A percentile compares a stretch with the other conserved stretches of the same genome.
Conservation (phyloP, 2,888 invertebrate species). For the Lasioglossum pauxillum region DNA sequence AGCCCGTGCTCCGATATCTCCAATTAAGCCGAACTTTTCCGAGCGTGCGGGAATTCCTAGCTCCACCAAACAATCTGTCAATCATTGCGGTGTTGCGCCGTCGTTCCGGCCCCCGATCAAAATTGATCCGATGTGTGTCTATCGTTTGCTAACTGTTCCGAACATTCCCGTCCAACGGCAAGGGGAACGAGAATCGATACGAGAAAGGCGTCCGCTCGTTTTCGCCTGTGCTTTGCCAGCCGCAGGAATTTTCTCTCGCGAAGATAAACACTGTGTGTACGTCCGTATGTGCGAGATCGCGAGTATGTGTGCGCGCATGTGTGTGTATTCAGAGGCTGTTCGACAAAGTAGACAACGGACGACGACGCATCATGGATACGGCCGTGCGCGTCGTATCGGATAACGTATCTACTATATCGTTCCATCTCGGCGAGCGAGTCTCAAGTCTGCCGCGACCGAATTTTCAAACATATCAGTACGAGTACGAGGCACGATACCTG, state of each 20-base stretch:
- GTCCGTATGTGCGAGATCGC: not conserved
- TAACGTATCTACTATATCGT: slow-evolving; percentile 27
- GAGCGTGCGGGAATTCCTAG: not conserved
- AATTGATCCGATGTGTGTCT: slow-evolving; percentile 16
- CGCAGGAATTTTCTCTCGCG: slow-evolving; percentile 15
- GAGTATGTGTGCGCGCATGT: rapidly evolving
- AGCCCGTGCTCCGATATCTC: not conserved
- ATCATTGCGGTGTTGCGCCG: not conserved
- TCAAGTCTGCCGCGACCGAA: slow-evolving; percentile 72
- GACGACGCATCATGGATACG: slow-evolving; percentile 13
- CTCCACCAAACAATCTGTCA: not conserved
- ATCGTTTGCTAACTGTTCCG: not conserved
- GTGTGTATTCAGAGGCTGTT: slow-evolving; percentile 17
- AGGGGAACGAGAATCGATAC: slow-evolving; percentile 40
- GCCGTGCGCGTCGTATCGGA: slow-evolving; percentile 19
- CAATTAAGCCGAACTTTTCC: slow-evolving; percentile 1
- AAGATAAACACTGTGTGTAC: slow-evolving; percentile 30
- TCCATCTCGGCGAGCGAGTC: slow-evolving; percentile 54
- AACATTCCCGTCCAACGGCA: not conserved
- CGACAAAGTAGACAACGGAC: not conserved
- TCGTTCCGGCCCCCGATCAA: not conserved
- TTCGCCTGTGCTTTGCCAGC: not conserved
- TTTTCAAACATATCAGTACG: slow-evolving; percentile 76
- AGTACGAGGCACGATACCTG: slow-evolving; percentile 55
- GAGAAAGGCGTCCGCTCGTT: slow-evolving; percentile 4